Base-by-base conservation (phyloP, 2,113 vertebrate species). In the Thalassoma bifasciatum region DNA sequence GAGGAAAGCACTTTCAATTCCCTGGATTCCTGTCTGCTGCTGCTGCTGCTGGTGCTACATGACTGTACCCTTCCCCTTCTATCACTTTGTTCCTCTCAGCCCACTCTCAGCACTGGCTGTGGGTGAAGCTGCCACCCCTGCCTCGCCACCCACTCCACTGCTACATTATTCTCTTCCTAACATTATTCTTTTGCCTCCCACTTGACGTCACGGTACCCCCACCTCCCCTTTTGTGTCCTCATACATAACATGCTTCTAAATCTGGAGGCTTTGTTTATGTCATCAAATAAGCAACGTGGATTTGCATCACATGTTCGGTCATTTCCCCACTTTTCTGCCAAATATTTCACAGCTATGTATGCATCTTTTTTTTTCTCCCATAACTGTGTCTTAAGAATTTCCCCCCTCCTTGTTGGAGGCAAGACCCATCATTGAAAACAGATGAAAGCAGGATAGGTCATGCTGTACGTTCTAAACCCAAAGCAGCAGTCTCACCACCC, bases 391-490 rank as follows among this genome's bases (percentile, higher is more conserved):
- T 26, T 44, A 71, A 65, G 60, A 72, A 78, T 75, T 34, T 46
- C 71, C 37, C 37, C 10, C 53, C 26, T 81, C 57, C 51, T 50
- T 69, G 74, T 75, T 57, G 16, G 77, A 82, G 44, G 80, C 42
- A 65, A 80, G 78, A 73, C 23, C 65, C 56, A 63, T 86, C 70
- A 85, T 71, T 91, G 90, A 88, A 93, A 89, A 75, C 72, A 30
- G 90, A 92, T 93, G 86, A 92, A 91, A 92, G 89, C 86, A 65
- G 84, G 84, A 89, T 86, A 82, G 85, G 89, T 82, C 86, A 88
- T 75, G 85, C 81, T 87, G 81, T 91, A 91, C 71, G 74, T 87
- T 91, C 46, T 74, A 81, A 89, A 90, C 78, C 86, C 83, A 84
- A 88, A 88, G 87, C 86, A 81, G 84, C 86, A 92, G 78, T 79